Conservation (phyloP, 2,888 invertebrate species). For the Troides helena region DNA sequence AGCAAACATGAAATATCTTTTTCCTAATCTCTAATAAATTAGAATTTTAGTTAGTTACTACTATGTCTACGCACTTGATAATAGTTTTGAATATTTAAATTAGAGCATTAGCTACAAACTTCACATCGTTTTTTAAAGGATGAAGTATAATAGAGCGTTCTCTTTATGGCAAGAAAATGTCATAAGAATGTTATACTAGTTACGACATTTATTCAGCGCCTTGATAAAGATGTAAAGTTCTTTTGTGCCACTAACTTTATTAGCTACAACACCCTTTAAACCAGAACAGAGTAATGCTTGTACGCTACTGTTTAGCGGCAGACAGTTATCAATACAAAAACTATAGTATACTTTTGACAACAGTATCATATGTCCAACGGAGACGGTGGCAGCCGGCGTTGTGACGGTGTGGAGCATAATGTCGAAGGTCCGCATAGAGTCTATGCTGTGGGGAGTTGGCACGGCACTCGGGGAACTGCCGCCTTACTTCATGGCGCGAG, state of each 20-base stretch:
- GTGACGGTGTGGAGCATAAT: constrained; percentile 96
- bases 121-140: no score
- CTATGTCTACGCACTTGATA: no score
- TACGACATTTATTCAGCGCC: not conserved
- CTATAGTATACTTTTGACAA: constrained; percentile 35
- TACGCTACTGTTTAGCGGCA: not conserved
- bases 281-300: no score
- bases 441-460: constrained; percentile 98
- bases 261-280: no score
- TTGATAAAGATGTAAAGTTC: not conserved
- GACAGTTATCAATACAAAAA: no score
- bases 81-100: no score
- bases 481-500: constrained; percentile 99
- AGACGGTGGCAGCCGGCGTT: constrained; percentile 79
- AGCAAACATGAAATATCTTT: no score
- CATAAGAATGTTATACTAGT: not conserved
- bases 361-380: constrained; percentile 95
- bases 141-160: no score
- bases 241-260: no score
- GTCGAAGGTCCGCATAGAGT: constrained; percentile 95
- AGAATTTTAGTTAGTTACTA: no score
- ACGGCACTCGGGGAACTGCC: constrained; percentile 99
- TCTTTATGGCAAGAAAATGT: no score
- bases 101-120: no score
- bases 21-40: not conserved